These are phyloP conservation scores for Bombus confusus DNA, from an alignment of 1,140 invertebrate species.

Conservation along the genomic window DNA sequence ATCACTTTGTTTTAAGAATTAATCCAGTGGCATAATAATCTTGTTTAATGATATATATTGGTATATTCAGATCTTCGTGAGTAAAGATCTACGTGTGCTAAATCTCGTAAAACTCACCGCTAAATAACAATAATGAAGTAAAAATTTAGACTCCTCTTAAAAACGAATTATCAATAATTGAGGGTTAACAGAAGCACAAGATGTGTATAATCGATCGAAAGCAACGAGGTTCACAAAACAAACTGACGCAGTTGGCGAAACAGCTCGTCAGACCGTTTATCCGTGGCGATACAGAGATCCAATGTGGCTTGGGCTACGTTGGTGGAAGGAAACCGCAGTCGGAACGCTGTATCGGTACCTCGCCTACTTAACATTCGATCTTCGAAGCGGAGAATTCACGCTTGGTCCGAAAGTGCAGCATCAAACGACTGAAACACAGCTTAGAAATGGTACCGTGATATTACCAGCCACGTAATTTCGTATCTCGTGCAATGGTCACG, in stretches of 20 bases:
- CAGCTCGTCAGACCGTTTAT: neutral
- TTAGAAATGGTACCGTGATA: neutral
- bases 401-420: neutral
- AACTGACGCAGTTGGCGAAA: neutral
- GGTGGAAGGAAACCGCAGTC: too few relatives aligned
- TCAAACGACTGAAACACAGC: neutral
- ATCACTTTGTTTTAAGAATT: neutral
- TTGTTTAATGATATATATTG: neutral
- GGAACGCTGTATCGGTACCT: neutral
- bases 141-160: neutral
- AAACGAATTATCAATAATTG: neutral
- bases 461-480: neutral
- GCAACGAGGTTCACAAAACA: neutral
- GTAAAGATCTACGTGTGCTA: neutral
- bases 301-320: too few relatives aligned
- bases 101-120: neutral
- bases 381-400: constrained; percentile 2
- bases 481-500: constrained; percentile 4
- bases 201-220: neutral
- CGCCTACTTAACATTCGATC: constrained; percentile 29
- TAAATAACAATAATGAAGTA: too few relatives aligned
- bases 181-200: neutral
- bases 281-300: neutral
- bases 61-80: neutral
- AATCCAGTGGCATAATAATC: neutral